Percentiles rank a stretch among this genome's conserved stretches.
Conservation (phyloP, 64 coral and sea anemone genomes). For the Astreopora myriophthalma region DNA sequence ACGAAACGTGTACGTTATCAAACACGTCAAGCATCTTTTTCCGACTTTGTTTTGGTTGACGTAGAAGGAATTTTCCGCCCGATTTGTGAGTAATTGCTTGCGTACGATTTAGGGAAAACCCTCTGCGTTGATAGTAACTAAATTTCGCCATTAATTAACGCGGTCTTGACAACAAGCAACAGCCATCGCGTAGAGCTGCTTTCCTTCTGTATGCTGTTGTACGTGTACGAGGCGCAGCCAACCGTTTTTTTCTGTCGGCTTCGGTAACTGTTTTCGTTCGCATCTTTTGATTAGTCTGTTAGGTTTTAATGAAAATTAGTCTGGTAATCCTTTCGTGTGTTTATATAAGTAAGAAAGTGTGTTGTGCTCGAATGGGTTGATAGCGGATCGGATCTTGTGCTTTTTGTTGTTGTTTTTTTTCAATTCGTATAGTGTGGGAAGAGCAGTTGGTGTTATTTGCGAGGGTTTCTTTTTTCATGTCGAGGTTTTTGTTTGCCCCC, state of each 20-base stretch:
- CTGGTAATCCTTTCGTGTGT: constrained; percentile 19
- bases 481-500: background rate
- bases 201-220: background rate
- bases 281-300: background rate
- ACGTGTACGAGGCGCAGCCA: background rate
- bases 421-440: background rate
- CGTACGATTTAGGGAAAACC: background rate
- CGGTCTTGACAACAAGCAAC: constrained; percentile 7
- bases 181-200: background rate
- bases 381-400: background rate
- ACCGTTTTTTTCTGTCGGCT: background rate
- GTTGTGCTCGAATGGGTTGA: background rate
- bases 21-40: constrained; percentile 24
- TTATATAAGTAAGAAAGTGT: background rate
- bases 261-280: background rate
- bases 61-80: background rate
- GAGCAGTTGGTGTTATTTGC: background rate
- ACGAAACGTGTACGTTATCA: constrained; percentile 32
- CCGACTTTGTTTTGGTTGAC: constrained; percentile 20
- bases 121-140: background rate
- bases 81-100: background rate
- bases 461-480: background rate
- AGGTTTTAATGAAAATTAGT: background rate
- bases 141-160: background rate
- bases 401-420: background rate